Evolutionary conservation across 2,888 invertebrate species (phyloP), one percentile per base, ranked within the genome.

Genomic region (Platycnemis pennipes): DNA sequence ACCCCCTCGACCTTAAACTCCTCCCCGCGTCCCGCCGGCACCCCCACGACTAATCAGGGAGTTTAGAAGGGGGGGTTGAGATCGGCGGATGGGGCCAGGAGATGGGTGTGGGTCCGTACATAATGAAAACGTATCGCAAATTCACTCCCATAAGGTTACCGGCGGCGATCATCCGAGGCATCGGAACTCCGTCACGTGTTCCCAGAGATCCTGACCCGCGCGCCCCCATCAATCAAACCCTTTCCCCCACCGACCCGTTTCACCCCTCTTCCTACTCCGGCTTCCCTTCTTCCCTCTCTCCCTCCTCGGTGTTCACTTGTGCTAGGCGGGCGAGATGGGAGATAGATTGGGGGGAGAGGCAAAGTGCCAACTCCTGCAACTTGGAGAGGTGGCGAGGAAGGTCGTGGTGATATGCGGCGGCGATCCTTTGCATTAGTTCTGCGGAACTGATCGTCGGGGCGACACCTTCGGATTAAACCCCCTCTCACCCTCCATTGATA

Each of bases 321-420:
- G 77, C 77, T 37, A 77, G 77, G 77, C 77, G 37, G 37, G 77
- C 13, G 77, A 77, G 77, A 77, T 77, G 22, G 77, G 37, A 77
- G 77, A 77, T 77, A 77, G 77, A 77, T 77, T 77, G 77, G 77
- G 26, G 56, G 22, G 31, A 11, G 63, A 22, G 91, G 63, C 91
- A n/a, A 91, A 91, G 91, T 91, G 91, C 56, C 69, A 91, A 91
- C 91, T 91, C 91, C n/a, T 91, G 91, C 91, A 91, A 63, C 91
- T 91, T 63, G 13, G 37, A 77, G 77, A 37, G 77, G 22, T 37
- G 77, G 31, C 22, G 69, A 22, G 69, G 31, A 13, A 56, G 31
- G 77, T 1, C 0, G 37, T 16, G 37, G 77, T 26, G 63, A 63
- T 63, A 63, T 89, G 53, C 42, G 11, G 91, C 13, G 89, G 63